Evolutionary conservation across 2,113 vertebrate genomes (phyloP), one percentile per base, ranked within the genome.

Genomic region (Myotis brandtii): DNA sequence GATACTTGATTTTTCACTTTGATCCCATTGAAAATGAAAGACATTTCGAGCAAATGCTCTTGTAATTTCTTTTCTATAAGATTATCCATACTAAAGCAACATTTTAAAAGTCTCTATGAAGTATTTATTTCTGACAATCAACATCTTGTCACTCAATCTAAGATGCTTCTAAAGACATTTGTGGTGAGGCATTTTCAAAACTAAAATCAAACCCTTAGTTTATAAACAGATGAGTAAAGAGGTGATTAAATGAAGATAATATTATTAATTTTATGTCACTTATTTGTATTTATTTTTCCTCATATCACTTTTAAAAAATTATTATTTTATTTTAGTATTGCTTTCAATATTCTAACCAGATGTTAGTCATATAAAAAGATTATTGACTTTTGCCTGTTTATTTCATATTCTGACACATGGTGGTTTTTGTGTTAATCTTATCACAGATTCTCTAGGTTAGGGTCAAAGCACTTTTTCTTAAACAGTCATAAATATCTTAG

Each of bases 81-180:
- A 85, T 30, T 66, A 16, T 37, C 59, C 16, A 32, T 20, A 69
- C 13, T 94, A 50, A 93, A 66, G 4, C 14, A 70, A 32, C n/a
- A 66, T 56, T 93, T 91, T 83, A 93, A 73, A 93, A 64, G 11
- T 73, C 16, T 32, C 12, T 27, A 52, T 66, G 75, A 76, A 89
- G 27, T 79, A 54, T 67, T 69, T 93, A n/a, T 48, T 79, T 18
- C 17, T 75, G 1, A 89, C 4, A 46, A 80, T 86, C 30, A 83
- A 21, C 90, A 56, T 43, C 14, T 81, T 4, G 16, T 84, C 80
- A 81, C 11, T 67, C 32, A n/a, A 21, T 86, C 48, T 84, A 70
- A 96, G n/a, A 3, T 18, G 5, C 69, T n/a, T 90, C 9, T 82
- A 81, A 32, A 91, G 30, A 70, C 0, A 9, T 34, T 59, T 80